Base-by-base conservation (phyloP, 2,888 invertebrate species). In the Hyles lineata region DNA sequence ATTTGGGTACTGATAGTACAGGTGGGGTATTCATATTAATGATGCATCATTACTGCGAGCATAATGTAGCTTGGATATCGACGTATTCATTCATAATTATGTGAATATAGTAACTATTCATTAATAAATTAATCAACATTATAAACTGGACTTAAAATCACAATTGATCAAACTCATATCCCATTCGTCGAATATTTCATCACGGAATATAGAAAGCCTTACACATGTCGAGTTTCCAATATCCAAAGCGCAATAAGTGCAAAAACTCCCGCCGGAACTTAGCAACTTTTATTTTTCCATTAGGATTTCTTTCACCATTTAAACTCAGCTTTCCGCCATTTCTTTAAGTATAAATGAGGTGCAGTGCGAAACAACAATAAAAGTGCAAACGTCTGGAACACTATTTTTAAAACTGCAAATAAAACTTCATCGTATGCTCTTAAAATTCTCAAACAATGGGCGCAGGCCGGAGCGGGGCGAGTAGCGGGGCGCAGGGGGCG, bases 321-420 rank as follows among this genome's bases (percentile, higher is more conserved):
- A 50, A 67, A 67, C 67, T 63, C 63, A 63, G 50, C 50, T 50
- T 23, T 50, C 67, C 67, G 67, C 50, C 23, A 43, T 67, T 67
- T 67, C 67, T 67, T 67, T 50, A 67, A 67, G 63, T 63, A 63
- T 63, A 63, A 63, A 62, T 43, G 63, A 63, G 63, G 63, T 63
- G 43, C 35, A 67, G 67, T 4, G 67, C 74, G 60, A 78, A 79
- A 79, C 77, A 77, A 78, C 80, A 77, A 77, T 83, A 77, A 79
- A 81, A 67, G 50, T 67, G 67, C 67, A 67, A 67, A 50, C 67
- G 43, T 50, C 43, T 50, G 50, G 23, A 67, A 50, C 67, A 67
- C n/a, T 32, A 67, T 67, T 67, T 50, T 50, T 67, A 67, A 67
- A 50, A 67, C 35, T 35, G 35, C 35, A 35, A 63, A 63, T 63